A percentile compares a stretch with the other conserved stretches of the same genome.
Evolutionary conservation across 2,888 invertebrate genomes (phyloP).

Genomic region (Xylota sylvarum): DNA sequence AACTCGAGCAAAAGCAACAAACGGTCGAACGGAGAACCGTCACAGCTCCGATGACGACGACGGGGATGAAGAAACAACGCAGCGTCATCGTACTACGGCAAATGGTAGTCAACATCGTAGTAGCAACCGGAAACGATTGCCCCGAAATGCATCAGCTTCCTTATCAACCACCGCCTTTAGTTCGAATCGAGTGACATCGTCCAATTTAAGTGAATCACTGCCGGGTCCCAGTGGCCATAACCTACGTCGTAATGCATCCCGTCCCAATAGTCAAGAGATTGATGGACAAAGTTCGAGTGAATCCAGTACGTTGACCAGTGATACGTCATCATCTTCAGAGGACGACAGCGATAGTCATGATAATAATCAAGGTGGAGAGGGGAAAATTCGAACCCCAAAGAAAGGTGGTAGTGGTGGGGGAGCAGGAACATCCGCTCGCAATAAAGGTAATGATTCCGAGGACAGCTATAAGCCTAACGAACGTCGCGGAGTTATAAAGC

Average conservation of each 20-base stretch:
- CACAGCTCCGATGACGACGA: conserved; percentile 82
- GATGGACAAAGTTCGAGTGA: conserved; percentile 80
- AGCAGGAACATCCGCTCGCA: conserved; percentile 86
- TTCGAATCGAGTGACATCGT: conserved; percentile 83
- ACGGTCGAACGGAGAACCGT: conserved; percentile 75
- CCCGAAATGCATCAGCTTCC: conserved; percentile 78
- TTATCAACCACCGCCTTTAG: conserved; percentile 79
- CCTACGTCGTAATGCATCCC: conserved; percentile 79
- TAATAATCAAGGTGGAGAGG: conserved; percentile 78
- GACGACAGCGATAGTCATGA: conserved; percentile 73
- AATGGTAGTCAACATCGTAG: conserved; percentile 78
- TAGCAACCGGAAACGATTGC: conserved; percentile 73
- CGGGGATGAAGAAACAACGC: conserved; percentile 75
- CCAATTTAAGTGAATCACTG: conserved; percentile 79
- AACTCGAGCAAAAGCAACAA: conserved; percentile 79
- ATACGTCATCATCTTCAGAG: conserved; percentile 68
- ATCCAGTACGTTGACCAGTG: conserved; percentile 63
- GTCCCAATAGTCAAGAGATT: conserved; percentile 80
- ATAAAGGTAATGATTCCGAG: conserved; percentile 86
- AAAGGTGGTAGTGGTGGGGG: conserved; percentile 79
- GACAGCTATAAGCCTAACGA: conserved; percentile 86
- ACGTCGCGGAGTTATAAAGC: conserved; percentile 76
- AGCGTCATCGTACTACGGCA: conserved; percentile 26
- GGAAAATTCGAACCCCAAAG: conserved; percentile 68
- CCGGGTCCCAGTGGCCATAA: conserved; percentile 78